A percentile compares a stretch with the other conserved stretches of the same genome.
These are phyloP conservation scores for Sapayoa aenigma DNA, from an alignment of 2,113 vertebrate species.

Conservation along the genomic window DNA sequence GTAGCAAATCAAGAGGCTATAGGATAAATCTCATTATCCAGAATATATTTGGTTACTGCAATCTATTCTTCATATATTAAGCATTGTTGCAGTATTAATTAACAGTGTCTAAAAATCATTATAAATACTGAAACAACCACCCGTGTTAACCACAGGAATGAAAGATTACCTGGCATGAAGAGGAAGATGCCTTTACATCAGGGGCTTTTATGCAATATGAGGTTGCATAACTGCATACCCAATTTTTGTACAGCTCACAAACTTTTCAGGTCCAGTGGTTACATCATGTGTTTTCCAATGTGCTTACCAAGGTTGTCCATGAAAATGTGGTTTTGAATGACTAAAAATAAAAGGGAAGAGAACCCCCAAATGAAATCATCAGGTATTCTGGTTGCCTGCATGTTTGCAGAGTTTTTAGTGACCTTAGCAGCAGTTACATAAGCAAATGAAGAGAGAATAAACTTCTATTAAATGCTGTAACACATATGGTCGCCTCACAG, in stretches of 20 bases:
- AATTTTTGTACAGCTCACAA: neutral
- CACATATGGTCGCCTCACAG: conserved; percentile 25
- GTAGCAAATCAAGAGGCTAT: neutral
- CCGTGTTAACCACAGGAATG: neutral
- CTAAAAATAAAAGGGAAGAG: neutral
- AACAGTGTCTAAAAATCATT: neutral
- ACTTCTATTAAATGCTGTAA: neutral
- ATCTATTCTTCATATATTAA: neutral
- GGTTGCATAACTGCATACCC: neutral
- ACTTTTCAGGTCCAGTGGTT: neutral
- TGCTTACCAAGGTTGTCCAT: fast-evolving
- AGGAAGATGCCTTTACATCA: neutral
- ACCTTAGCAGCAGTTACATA: conserved; percentile 17
- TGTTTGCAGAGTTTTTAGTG: neutral
- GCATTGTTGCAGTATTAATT: neutral
- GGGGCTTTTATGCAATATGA: neutral
- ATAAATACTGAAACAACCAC: neutral
- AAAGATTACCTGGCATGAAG: neutral
- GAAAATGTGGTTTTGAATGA: neutral
- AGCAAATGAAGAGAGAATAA: conserved; percentile 17
- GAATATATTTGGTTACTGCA: neutral
- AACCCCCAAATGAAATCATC: neutral
- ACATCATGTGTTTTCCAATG: neutral
- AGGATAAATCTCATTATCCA: conserved; percentile 4
- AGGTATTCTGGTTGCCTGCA: neutral